phyloP scores from a whole-genome alignment of 2,797 vertebrate genomes.

The Anisognathus igniventris region DNA sequence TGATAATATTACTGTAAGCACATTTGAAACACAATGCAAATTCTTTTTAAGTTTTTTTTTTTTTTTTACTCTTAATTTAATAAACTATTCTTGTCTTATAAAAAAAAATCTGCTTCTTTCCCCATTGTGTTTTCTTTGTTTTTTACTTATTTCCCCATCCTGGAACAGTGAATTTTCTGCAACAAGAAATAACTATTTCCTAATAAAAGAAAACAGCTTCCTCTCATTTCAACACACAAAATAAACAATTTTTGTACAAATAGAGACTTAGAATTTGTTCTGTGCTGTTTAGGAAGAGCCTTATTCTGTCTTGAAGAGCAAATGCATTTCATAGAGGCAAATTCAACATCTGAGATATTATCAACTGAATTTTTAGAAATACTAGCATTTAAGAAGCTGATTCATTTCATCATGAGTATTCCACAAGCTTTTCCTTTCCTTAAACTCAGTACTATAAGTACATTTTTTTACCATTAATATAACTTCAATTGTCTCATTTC shows the following conservation, averaged over 20 bases:
- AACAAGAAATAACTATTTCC: neutral
- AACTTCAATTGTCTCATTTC: rapidly evolving
- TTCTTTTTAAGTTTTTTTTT: neutral
- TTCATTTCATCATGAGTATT: neutral
- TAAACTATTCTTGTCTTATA: neutral
- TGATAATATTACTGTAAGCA: neutral
- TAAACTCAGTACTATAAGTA: neutral
- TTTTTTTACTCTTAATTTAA: neutral
- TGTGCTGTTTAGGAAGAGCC: neutral
- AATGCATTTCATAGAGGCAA: neutral
- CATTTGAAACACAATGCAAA: neutral
- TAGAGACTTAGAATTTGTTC: neutral
- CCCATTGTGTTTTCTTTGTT: neutral
- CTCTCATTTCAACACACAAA: neutral
- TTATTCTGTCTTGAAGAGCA: neutral
- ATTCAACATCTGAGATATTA: neutral
- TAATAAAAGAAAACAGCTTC: neutral
- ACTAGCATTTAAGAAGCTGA: neutral
- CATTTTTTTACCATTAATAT: neutral
- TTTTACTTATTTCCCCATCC: neutral
- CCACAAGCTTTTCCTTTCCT: neutral
- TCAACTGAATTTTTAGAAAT: neutral
- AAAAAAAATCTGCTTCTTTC: neutral
- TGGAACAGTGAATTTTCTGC: neutral
- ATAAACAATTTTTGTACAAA: neutral